These are phyloP conservation scores for Theristicus caerulescens DNA, from an alignment of 2,113 vertebrate species.

Conservation along the genomic window DNA sequence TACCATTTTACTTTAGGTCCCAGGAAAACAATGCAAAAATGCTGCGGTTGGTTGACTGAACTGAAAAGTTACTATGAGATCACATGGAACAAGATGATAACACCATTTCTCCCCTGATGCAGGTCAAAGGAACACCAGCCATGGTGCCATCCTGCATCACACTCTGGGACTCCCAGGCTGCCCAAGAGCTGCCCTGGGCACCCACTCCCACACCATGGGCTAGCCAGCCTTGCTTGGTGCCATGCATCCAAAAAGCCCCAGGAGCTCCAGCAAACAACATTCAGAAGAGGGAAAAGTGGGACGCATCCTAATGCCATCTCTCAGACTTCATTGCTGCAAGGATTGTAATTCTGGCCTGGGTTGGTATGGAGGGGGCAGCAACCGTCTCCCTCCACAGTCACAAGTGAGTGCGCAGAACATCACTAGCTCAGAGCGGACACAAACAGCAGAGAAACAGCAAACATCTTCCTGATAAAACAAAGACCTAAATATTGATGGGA, in stretches of 20 bases:
- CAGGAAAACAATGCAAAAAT: background rate
- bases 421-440: background rate
- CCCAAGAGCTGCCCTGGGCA: background rate
- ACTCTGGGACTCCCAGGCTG: background rate
- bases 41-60: background rate
- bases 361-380: background rate
- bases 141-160: background rate
- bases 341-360: background rate
- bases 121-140: background rate
- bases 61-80: background rate
- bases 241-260: background rate
- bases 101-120: fast-evolving
- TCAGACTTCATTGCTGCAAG: background rate
- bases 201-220: background rate
- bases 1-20: background rate
- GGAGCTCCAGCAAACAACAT: background rate
- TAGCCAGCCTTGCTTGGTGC: background rate
- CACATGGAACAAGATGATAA: background rate
- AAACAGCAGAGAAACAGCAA: background rate
- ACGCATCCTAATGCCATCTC: background rate
- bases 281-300: background rate
- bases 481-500: background rate
- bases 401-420: fast-evolving
- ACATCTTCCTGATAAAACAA: background rate
- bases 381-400: background rate